phyloP scores from a whole-genome alignment of 2,113 vertebrate genomes.

The Amia ocellicauda region DNA sequence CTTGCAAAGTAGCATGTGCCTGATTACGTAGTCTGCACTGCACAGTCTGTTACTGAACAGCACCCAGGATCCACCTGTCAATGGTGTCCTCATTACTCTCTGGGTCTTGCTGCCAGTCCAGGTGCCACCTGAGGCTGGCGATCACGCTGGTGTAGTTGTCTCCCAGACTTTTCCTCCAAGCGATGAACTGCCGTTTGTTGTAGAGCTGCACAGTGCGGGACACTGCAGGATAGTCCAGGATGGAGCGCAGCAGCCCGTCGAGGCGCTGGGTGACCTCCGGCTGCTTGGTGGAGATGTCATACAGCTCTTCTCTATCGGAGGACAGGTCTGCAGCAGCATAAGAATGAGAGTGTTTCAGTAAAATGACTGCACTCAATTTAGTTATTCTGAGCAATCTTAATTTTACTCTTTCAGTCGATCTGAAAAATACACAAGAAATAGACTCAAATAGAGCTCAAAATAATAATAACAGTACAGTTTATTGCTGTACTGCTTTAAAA shows the following conservation, averaged over 20 bases:
- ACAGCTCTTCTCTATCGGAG: conserved; percentile 81
- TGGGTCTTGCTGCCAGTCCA: conserved; percentile 80
- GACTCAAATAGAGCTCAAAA: too few relatives aligned
- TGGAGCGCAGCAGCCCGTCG: conserved; percentile 71
- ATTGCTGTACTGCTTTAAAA: too few relatives aligned
- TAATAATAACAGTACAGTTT: too few relatives aligned
- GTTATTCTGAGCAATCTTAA: too few relatives aligned
- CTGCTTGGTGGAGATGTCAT: conserved; percentile 70
- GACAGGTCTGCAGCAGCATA: conserved; percentile 78
- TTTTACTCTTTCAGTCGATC: too few relatives aligned
- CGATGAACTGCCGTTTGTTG: conserved; percentile 79
- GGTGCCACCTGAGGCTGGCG: conserved; percentile 86
- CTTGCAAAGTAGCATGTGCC: too few relatives aligned
- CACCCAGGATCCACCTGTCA: conserved; percentile 69
- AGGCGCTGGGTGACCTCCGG: conserved; percentile 60
- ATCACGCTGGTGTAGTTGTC: conserved; percentile 79
- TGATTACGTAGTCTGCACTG: too few relatives aligned
- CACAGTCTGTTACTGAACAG: background rate
- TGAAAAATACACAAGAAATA: too few relatives aligned
- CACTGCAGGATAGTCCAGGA: conserved; percentile 81
- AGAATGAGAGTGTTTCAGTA: too few relatives aligned
- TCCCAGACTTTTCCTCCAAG: conserved; percentile 75
- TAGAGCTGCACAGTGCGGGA: conserved; percentile 77
- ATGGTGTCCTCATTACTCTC: conserved; percentile 70
- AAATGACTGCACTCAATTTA: too few relatives aligned